Conservation (phyloP, 1,140 invertebrate species). For the Acromyrmex heyeri region DNA sequence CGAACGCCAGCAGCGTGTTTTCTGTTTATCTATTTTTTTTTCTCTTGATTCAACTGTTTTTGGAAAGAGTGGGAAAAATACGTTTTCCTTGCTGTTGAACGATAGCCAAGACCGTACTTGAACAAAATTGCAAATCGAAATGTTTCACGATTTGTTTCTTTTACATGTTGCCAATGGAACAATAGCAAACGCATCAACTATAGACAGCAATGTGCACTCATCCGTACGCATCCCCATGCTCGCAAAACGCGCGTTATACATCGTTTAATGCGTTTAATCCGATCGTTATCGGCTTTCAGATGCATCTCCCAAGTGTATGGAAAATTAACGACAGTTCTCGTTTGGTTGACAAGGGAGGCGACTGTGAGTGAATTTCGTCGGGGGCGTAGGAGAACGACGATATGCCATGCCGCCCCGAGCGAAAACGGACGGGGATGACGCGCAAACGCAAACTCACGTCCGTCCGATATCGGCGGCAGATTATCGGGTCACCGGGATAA, state of each 20-base stretch:
- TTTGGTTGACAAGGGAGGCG: background rate
- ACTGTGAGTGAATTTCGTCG: slow-evolving; percentile 21
- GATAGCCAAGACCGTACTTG: slow-evolving; percentile 36
- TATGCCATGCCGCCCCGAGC: background rate
- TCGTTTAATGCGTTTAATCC: slow-evolving; percentile 13
- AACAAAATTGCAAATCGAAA: slow-evolving; percentile 32
- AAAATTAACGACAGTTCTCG: slow-evolving; percentile 25
- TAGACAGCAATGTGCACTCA: slow-evolving; percentile 5
- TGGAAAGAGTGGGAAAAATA: background rate
- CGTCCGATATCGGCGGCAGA: slow-evolving; percentile 30
- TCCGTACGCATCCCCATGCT: background rate
- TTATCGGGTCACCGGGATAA: slow-evolving; percentile 55
- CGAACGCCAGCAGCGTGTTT: slow-evolving; percentile 23
- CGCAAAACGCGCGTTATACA: background rate
- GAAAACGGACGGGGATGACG: background rate
- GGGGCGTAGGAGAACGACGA: background rate
- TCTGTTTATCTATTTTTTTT: slow-evolving; percentile 16
- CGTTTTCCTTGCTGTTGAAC: slow-evolving; percentile 38
- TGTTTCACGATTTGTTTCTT: slow-evolving; percentile 23
- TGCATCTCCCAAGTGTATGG: background rate
- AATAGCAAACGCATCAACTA: slow-evolving; percentile 8
- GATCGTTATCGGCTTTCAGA: slow-evolving; percentile 19
- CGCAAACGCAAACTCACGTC: slow-evolving; percentile 9
- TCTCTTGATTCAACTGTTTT: background rate
- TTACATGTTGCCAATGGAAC: slow-evolving; percentile 8